Base-by-base conservation (phyloP, 2,113 vertebrate species). In the Calyptommatus sinebrachiatus region DNA sequence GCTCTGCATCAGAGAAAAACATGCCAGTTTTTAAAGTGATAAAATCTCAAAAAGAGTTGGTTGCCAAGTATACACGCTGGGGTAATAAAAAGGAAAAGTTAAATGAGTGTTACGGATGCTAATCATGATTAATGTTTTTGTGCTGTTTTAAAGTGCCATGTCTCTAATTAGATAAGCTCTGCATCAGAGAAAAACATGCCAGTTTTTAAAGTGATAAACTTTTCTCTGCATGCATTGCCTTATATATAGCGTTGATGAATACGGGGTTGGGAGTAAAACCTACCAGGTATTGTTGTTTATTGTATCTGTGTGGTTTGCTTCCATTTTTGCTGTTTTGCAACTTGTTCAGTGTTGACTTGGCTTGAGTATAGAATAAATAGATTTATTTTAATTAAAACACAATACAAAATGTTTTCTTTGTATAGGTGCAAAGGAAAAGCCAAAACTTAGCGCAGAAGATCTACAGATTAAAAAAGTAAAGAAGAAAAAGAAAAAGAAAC, bases 401-500 rank as follows among this genome's bases (percentile, higher is more conserved):
- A 83, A 2, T 2, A n/a, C 79, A 41, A n/a, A 76, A 4, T 12
- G 41, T 90, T 85, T 88, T 14, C 68, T 83, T 41, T 93, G 77
- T 83, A 89, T 92, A 99, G 98, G 94, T 92, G 96, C 96, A 74
- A 97, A 96, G 89, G 97, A 97, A 88, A 98, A 97, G 89, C 92
- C 94, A 86, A 97, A 97, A 94, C 93, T 94, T 77, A 96, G 94
- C 89, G 85, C 92, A 0, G 97, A 98, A 88, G 98, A 99, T 87
- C 94, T 99, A 87, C 96, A 97, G 93, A 96, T 98, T 87, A 99
- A 97, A 94, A 99, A 99, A 90, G 97, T 97, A n/a, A 99, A 99
- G 95, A 99, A 99, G 95, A 99, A 99, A 97, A 99, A 99, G 97
- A 99, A 99, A 96, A 99, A 99, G 97, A 99, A 99, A 96, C 98